phyloP scores from a whole-genome alignment of 2,888 invertebrate species.

The Drosophila eohydei region DNA sequence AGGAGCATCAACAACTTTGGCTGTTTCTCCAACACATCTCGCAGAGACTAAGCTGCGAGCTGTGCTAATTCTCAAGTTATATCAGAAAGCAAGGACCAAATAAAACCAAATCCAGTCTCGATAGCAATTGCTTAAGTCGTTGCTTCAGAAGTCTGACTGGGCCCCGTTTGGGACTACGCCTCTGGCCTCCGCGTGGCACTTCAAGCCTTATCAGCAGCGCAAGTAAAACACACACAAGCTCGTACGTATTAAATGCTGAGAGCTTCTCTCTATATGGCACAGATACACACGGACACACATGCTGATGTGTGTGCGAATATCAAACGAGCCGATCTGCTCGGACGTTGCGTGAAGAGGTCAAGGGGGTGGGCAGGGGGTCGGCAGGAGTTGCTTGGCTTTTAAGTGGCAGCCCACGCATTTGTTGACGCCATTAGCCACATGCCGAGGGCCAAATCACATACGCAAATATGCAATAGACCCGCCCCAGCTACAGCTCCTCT shows the following conservation, averaged over 20 bases:
- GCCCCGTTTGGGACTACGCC: slow-evolving; percentile 17
- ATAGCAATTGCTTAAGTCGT: neutral
- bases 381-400: slow-evolving; percentile 25
- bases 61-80: neutral
- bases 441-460: slow-evolving; percentile 67
- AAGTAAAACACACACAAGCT: slow-evolving; percentile 9
- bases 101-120: no score
- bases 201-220: slow-evolving; percentile 42
- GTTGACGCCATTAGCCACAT: slow-evolving; percentile 73
- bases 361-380: neutral
- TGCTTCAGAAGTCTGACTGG: neutral
- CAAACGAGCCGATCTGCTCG: slow-evolving; percentile 48
- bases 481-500: neutral
- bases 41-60: neutral
- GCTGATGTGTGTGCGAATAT: slow-evolving; percentile 39
- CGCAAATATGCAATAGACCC: slow-evolving; percentile 57
- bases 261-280: slow-evolving; percentile 15
- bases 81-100: neutral
- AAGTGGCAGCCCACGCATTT: slow-evolving; percentile 64
- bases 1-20: no score
- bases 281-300: neutral
- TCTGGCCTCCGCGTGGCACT: slow-evolving; percentile 16
- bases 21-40: neutral
- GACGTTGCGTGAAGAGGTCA: slow-evolving; percentile 14
- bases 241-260: slow-evolving; percentile 21